phyloP scores from a whole-genome alignment of 2,797 vertebrate species.

The Halcyon smyrnensis region DNA sequence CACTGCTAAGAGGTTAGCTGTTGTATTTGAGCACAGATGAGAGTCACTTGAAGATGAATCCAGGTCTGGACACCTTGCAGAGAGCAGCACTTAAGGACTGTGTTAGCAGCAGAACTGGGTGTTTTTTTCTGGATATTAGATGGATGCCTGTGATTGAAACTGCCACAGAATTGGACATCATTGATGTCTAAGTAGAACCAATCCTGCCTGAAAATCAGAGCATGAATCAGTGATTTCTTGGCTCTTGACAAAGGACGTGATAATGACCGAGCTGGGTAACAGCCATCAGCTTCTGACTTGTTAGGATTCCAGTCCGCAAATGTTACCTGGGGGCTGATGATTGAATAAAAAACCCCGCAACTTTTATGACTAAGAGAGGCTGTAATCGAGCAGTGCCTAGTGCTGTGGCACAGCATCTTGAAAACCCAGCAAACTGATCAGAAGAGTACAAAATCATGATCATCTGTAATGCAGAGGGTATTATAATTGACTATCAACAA shows the following conservation, averaged over 20 bases:
- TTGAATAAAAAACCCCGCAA: constrained; percentile 56
- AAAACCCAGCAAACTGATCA: constrained; percentile 41
- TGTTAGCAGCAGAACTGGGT: constrained; percentile 39
- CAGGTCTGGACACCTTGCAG: constrained; percentile 56
- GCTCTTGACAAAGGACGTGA: constrained; percentile 68
- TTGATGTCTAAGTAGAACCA: constrained; percentile 76
- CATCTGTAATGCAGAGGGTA: not conserved
- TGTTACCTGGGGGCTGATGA: constrained; percentile 65
- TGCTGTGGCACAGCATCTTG: not conserved
- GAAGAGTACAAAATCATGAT: not conserved
- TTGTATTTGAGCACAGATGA: constrained; percentile 62
- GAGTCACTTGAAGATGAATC: constrained; percentile 56
- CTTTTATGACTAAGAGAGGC: constrained; percentile 6
- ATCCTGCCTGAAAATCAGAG: constrained; percentile 75
- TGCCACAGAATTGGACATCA: constrained; percentile 66
- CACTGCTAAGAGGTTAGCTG: constrained; percentile 60
- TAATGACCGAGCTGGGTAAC: constrained; percentile 72
- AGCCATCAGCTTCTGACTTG: constrained; percentile 60
- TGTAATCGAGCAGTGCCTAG: constrained; percentile 29
- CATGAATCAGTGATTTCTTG: constrained; percentile 75
- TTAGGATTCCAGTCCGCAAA: constrained; percentile 63
- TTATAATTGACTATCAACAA: constrained; percentile 27
- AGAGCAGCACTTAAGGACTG: constrained; percentile 49
- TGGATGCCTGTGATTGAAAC: constrained; percentile 59
- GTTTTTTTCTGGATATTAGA: constrained; percentile 2